phyloP scores from a whole-genome alignment of 2,888 invertebrate species.

The Poecilus cupreus region DNA sequence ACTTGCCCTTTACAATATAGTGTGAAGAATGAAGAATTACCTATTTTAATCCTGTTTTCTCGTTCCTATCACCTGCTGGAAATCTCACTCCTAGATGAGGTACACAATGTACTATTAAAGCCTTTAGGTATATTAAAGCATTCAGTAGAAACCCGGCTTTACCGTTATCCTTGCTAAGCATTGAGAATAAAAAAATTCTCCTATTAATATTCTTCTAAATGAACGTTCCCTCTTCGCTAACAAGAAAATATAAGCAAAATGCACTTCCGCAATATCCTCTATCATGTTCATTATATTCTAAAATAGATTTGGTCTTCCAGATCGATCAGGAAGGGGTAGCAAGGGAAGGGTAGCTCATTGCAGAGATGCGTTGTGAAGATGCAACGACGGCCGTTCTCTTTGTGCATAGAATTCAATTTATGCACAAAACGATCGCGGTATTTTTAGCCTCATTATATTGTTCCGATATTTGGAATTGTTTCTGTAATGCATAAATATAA shows the following conservation, averaged over 20 bases:
- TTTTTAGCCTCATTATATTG: slow-evolving; percentile 25
- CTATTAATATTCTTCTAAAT: background rate
- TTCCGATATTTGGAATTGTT: slow-evolving; percentile 28
- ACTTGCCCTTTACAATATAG: too few species aligned
- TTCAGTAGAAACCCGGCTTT: too few species aligned
- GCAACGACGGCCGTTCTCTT: background rate
- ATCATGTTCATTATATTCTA: slow-evolving; percentile 25
- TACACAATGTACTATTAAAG: too few species aligned
- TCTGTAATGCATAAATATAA: background rate
- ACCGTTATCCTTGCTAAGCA: too few species aligned
- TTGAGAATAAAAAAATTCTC: background rate
- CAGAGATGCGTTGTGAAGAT: background rate
- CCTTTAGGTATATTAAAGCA: too few species aligned
- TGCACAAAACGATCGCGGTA: slow-evolving; percentile 4
- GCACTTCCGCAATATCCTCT: background rate
- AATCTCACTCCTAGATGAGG: too few species aligned
- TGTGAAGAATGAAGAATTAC: too few species aligned
- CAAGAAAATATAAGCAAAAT: background rate
- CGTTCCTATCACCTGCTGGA: too few species aligned
- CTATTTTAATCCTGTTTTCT: too few species aligned
- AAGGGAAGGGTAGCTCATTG: too few species aligned
- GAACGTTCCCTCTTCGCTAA: background rate
- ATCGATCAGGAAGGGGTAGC: background rate
- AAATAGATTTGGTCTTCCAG: slow-evolving; percentile 1
- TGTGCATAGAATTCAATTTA: slow-evolving; percentile 5